Conservation (phyloP, 2,113 vertebrate species). For the Pimephales promelas region DNA sequence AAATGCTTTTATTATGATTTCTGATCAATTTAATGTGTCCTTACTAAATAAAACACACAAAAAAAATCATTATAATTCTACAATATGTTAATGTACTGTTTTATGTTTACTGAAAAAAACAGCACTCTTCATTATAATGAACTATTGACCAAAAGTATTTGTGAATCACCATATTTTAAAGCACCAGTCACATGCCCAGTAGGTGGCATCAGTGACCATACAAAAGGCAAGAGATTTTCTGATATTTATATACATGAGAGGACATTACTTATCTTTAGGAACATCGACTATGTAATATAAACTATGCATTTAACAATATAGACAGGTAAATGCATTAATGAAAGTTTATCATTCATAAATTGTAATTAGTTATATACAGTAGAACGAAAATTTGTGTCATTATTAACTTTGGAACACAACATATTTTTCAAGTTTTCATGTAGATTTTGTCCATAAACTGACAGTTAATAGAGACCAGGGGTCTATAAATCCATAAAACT, state of each 20-base stretch:
- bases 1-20: no score
- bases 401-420: background rate
- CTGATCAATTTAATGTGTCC: no score
- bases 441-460: background rate
- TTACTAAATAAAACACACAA: no score
- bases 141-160: background rate
- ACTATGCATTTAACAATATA: background rate
- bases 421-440: no score
- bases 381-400: background rate
- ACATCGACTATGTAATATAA: no score
- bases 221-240: background rate
- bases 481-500: background rate
- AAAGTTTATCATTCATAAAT: background rate
- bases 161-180: background rate
- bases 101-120: background rate
- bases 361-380: background rate
- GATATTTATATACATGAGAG: background rate
- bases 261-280: background rate
- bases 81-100: background rate
- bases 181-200: background rate
- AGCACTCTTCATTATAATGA: background rate
- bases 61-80: background rate
- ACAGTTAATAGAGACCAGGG: no score
- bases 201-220: slow-evolving; percentile 11
- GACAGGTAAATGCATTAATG: background rate